Evolutionary conservation across 2,888 invertebrate species (phyloP).

Genomic region (Chymomyza procnemis): DNA sequence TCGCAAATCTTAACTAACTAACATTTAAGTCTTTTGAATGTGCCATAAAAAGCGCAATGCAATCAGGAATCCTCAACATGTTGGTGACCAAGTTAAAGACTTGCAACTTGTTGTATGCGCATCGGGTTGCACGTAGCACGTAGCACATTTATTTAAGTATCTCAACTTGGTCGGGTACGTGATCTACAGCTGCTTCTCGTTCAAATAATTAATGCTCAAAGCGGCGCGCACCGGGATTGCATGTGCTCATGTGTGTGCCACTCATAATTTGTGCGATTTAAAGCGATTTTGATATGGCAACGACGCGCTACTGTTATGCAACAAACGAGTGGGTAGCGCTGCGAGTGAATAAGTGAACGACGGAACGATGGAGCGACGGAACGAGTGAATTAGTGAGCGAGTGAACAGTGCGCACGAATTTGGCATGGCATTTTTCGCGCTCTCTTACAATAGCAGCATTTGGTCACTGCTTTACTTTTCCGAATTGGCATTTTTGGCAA

Average conservation of each 20-base stretch:
- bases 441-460: neutral
- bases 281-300: neutral
- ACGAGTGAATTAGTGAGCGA: neutral
- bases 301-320: neutral
- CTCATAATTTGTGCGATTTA: neutral
- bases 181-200: neutral
- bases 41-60: neutral
- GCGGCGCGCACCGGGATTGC: no score
- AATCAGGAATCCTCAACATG: neutral
- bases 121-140: neutral
- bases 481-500: neutral
- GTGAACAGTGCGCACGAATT: neutral
- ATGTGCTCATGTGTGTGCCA: neutral
- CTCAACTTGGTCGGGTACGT: neutral
- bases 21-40: neutral
- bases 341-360: no score
- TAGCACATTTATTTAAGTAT: neutral
- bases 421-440: neutral
- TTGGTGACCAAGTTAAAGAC: neutral
- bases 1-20: neutral
- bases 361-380: no score
- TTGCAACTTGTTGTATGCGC: neutral
- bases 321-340: neutral
- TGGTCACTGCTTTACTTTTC: neutral
- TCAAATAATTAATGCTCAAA: neutral